These are phyloP conservation scores for Phoenicopterus ruber DNA, from an alignment of 2,113 vertebrate genomes.

Conservation along the genomic window DNA sequence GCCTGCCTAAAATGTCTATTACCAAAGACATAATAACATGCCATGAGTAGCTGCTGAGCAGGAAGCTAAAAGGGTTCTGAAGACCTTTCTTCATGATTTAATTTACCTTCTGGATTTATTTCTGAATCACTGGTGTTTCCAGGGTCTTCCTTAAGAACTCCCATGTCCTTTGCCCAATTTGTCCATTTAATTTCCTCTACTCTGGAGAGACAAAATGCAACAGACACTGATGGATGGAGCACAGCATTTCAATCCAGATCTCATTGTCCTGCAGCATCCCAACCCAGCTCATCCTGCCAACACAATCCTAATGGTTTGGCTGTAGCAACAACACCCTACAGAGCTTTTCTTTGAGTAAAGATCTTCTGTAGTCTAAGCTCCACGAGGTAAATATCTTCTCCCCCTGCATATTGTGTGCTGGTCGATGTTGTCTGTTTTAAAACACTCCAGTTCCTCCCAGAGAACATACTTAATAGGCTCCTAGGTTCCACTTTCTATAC, in stretches of 20 bases:
- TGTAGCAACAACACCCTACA: background rate
- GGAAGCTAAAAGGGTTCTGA: background rate
- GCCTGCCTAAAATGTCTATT: background rate
- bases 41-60: background rate
- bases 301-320: background rate
- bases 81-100: background rate
- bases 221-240: background rate
- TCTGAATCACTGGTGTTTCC: slow-evolving; percentile 61
- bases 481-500: background rate
- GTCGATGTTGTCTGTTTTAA: background rate
- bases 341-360: background rate
- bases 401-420: background rate
- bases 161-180: slow-evolving; percentile 84
- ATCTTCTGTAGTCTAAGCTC: background rate
- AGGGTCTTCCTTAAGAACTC: slow-evolving; percentile 88
- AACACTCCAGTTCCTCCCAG: background rate
- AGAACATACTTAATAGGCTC: background rate
- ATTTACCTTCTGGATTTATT: slow-evolving; percentile 61
- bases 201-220: slow-evolving; percentile 64
- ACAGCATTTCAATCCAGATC: background rate
- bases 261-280: background rate
- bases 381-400: background rate
- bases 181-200: slow-evolving; percentile 94
- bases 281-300: background rate
- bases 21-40: background rate